phyloP scores from a whole-genome alignment of 2,888 invertebrate species.

The Baccha elongata region DNA sequence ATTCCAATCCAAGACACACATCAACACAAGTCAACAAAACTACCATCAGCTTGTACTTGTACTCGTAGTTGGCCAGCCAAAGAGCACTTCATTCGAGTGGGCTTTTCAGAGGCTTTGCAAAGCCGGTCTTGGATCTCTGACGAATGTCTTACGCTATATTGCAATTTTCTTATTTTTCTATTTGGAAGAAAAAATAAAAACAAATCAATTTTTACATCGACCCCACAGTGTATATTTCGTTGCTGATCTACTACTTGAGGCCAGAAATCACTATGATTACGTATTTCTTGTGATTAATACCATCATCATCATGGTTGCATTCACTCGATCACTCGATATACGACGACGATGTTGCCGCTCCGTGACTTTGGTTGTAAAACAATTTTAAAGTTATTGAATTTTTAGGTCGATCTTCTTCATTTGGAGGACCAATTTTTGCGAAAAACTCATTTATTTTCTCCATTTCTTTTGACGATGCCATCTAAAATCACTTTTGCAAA shows the following conservation, averaged over 20 bases:
- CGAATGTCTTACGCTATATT: slow-evolving; percentile 4
- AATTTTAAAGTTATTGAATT: background rate
- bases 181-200: too few relatives aligned
- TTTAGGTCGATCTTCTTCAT: slow-evolving; percentile 39
- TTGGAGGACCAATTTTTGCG: slow-evolving; percentile 2
- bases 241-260: slow-evolving; percentile 29
- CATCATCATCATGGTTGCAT: slow-evolving; percentile 58
- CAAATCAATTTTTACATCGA: slow-evolving; percentile 57
- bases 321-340: slow-evolving; percentile 25
- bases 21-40: slow-evolving; percentile 55
- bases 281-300: slow-evolving; percentile 50
- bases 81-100: slow-evolving; percentile 34
- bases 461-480: slow-evolving; percentile 59
- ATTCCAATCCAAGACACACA: slow-evolving; percentile 58
- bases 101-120: slow-evolving; percentile 37
- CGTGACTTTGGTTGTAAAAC: slow-evolving; percentile 11
- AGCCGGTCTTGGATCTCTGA: slow-evolving; percentile 9
- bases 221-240: background rate
- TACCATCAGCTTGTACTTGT: slow-evolving; percentile 50
- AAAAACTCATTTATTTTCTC: slow-evolving; percentile 14
- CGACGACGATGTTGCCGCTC: background rate
- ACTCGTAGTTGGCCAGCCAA: slow-evolving; percentile 52
- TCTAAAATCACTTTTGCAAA: slow-evolving; percentile 42
- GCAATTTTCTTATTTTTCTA: slow-evolving; percentile 42
- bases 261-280: slow-evolving; percentile 67